Conservation (phyloP, 2,888 invertebrate genomes). For the Lordiphosa fenestrarum region DNA sequence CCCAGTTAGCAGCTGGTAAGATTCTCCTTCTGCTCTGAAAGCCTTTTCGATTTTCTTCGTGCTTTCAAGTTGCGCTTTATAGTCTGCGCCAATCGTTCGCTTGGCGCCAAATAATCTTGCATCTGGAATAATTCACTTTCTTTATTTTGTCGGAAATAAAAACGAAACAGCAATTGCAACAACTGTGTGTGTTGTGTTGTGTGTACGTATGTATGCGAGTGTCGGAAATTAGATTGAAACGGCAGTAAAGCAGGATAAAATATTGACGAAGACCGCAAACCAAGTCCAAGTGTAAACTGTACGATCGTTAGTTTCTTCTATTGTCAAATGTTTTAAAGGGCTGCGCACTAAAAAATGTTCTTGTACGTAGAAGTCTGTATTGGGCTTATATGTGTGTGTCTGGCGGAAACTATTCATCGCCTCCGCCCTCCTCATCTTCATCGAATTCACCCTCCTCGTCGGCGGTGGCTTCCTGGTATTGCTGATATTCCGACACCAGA, state of each 20-base stretch:
- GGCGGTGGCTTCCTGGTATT: constrained; percentile 94
- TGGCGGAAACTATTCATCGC: constrained; percentile 71
- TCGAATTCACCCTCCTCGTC: constrained; percentile 92
- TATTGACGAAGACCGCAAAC: neutral
- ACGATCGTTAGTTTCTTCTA: too few relatives aligned
- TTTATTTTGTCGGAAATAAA: neutral
- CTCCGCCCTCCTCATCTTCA: constrained; percentile 82
- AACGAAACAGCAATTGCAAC: constrained; percentile 2
- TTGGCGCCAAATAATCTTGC: too few relatives aligned
- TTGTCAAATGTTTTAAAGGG: too few relatives aligned
- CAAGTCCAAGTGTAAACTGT: neutral
- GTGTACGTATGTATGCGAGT: neutral
- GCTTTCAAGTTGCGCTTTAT: too few relatives aligned
- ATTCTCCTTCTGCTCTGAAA: too few relatives aligned
- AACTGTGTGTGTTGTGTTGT: neutral
- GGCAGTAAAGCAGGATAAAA: too few relatives aligned
- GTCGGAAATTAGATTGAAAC: constrained; percentile 15
- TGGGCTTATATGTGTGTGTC: neutral
- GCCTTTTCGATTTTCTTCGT: too few relatives aligned
- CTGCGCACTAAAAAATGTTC: too few relatives aligned
- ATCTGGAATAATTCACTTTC: neutral
- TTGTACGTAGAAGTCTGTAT: neutral
- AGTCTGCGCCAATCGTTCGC: too few relatives aligned
- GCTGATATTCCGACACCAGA: constrained; percentile 95
- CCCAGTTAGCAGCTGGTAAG: too few relatives aligned